Percentiles rank a stretch among this genome's conserved stretches.
phyloP scores from a whole-genome alignment of 2,113 vertebrate genomes.

The Trinectes maculatus region DNA sequence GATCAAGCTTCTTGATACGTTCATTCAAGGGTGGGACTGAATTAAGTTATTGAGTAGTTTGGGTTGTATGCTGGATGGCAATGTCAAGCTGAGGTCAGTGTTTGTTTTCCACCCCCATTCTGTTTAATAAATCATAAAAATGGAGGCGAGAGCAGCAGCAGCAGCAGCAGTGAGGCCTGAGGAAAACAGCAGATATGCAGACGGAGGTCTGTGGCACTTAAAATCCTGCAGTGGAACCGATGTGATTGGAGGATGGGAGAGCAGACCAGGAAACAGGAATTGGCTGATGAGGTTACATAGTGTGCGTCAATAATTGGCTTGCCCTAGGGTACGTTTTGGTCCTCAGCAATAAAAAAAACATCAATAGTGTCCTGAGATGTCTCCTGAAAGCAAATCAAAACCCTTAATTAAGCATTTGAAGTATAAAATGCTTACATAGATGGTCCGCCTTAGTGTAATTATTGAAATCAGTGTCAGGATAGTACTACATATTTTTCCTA shows the following conservation, averaged over 20 bases:
- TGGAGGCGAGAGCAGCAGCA: conserved; percentile 1
- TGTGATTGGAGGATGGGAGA: conserved; percentile 12
- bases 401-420: not conserved
- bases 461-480: not conserved
- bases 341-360: conserved; percentile 16
- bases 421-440: not conserved
- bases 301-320: conserved; percentile 19
- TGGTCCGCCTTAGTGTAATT: not conserved
- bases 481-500: not conserved
- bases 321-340: not conserved
- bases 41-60: conserved; percentile 42
- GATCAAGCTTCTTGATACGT: conserved; percentile 1
- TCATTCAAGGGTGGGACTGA: conserved; percentile 21
- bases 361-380: conserved; percentile 10
- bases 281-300: conserved; percentile 6
- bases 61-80: conserved; percentile 4
- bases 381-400: conserved; percentile 1
- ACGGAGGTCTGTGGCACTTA: conserved; percentile 10
- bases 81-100: conserved; percentile 47
- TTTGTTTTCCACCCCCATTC: conserved; percentile 21
- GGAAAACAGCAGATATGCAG: conserved; percentile 20
- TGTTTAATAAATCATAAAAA: conserved; percentile 45
- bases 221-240: conserved; percentile 2
- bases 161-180: not conserved
- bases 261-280: not conserved